Percentiles rank a stretch among this genome's conserved stretches.
Conservation (phyloP, 92 coral and sea anemone species). For the Palythoa grandis region DNA sequence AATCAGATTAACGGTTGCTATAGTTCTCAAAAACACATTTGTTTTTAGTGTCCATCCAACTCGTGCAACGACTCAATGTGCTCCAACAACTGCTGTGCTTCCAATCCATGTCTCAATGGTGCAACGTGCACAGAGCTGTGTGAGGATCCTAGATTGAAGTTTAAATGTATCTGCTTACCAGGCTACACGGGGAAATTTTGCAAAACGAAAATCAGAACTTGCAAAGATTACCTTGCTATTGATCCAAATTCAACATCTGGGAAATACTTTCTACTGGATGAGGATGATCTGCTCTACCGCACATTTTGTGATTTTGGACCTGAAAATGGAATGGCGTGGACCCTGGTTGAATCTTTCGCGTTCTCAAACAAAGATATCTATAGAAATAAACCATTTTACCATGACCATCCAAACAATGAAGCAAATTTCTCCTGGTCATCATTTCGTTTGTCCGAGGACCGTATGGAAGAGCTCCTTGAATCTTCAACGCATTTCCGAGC, state of each 20-base stretch:
- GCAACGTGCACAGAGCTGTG: conserved; percentile 24
- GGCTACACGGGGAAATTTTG: conserved; percentile 45
- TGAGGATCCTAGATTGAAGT: background rate
- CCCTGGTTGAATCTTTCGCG: conserved; percentile 41
- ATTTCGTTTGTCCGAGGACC: conserved; percentile 44
- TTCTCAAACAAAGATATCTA: conserved; percentile 9
- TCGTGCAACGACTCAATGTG: background rate
- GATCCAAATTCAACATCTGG: conserved; percentile 15
- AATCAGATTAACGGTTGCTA: too few species aligned
- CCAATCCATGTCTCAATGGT: conserved; percentile 4
- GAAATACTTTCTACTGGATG: conserved; percentile 6
- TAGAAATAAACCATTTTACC: conserved; percentile 1
- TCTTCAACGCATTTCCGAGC: conserved; percentile 48
- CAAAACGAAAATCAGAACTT: background rate
- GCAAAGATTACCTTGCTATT: conserved; percentile 17
- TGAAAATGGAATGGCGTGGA: conserved; percentile 50
- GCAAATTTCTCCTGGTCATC: conserved; percentile 30
- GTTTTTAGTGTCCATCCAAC: background rate
- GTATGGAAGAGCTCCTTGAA: background rate
- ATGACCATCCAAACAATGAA: conserved; percentile 23
- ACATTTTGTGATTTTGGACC: conserved; percentile 46
- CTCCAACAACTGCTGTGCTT: background rate
- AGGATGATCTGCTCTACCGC: background rate
- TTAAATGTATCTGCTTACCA: background rate
- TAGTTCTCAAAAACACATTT: background rate